phyloP scores from a whole-genome alignment of 2,888 invertebrate species.

The Agrotis segetum region DNA sequence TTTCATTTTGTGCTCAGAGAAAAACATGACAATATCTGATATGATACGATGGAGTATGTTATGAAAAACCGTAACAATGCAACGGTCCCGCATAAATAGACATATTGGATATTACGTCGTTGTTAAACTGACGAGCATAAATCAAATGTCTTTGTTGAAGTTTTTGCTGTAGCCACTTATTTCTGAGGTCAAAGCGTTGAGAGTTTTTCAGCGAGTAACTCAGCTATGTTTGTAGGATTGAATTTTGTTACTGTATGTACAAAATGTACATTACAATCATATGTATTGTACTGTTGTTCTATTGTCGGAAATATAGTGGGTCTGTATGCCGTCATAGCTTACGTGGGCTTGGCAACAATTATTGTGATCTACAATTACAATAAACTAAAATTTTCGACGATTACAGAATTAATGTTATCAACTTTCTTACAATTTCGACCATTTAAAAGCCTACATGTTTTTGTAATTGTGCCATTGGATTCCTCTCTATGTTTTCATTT shows the following conservation, averaged over 20 bases:
- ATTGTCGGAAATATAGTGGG: slow-evolving; percentile 15
- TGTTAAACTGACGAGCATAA: slow-evolving; percentile 43
- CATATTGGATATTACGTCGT: slow-evolving; percentile 39
- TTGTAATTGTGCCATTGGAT: slow-evolving; percentile 20
- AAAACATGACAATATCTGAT: slow-evolving; percentile 54
- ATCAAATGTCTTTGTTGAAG: slow-evolving; percentile 42
- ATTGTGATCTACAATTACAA: slow-evolving; percentile 19
- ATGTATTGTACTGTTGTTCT: slow-evolving; percentile 30
- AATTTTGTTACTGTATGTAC: slow-evolving; percentile 43
- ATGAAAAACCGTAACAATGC: slow-evolving; percentile 58
- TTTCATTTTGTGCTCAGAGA: slow-evolving; percentile 45
- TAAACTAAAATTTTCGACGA: slow-evolving; percentile 30
- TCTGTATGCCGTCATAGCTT: slow-evolving; percentile 17
- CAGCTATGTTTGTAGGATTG: slow-evolving; percentile 9
- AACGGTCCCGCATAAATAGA: slow-evolving; percentile 34
- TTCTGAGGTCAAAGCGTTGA: slow-evolving; percentile 38
- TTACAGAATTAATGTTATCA: slow-evolving; percentile 18
- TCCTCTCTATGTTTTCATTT: slow-evolving; percentile 13
- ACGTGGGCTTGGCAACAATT: slow-evolving; percentile 29
- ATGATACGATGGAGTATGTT: slow-evolving; percentile 43
- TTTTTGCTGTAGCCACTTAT: slow-evolving; percentile 50
- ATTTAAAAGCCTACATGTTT: slow-evolving; percentile 28
- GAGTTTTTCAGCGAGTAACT: slow-evolving; percentile 10
- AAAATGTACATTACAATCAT: slow-evolving; percentile 1
- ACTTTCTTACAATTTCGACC: slow-evolving; percentile 20